Base-by-base conservation (phyloP, 64 coral and sea anemone species). In the Stichodactyla mertensii region DNA sequence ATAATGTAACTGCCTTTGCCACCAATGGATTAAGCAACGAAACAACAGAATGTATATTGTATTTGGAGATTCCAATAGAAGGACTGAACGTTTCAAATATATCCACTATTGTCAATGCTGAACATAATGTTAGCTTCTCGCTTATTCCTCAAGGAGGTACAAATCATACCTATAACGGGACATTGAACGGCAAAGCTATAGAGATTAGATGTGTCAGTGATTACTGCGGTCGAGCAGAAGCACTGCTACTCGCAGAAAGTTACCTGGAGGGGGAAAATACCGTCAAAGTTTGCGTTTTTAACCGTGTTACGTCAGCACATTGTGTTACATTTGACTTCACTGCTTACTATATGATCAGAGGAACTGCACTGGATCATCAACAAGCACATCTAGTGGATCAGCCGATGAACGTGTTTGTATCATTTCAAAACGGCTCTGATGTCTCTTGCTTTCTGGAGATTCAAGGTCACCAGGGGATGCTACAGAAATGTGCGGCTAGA, bases 21-120 rank as follows among this genome's bases (percentile, higher is more conserved):
- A 79, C 10, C 52, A 90, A 90, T 60, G 51, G 13, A 24, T 71
- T 90, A 27, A 78, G 28, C 54, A 61, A 62, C 59, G 56, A 27
- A 16, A 61, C 71, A 52, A 62, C 55, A 55, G 13, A 11, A 16
- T 59, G 55, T 36, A 52, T 14, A 6, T n/a, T 90, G 18, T 77
- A 18, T 22, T 57, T 86, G 0, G 82, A 90, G 36, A 70, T 28
- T 16, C 89, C 83, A 10, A 86, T 90, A 15, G 55, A 8, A 55
- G 83, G 55, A 26, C 54, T 90, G 4, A 14, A 90, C 6, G 52
- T 86, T 10, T 62, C 19, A 4, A 74, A 74, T 74, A 74, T 74
- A 31, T 74, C 69, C 24, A 11, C 69, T 23, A 26, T 9, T 31
- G 23, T 74, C 69, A 74, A 74, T 74, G 24, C 24, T 28, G 8